Evolutionary conservation across 2,797 vertebrate genomes (phyloP), one percentile per base, ranked within the genome.

Genomic region (Babyrousa celebensis): DNA sequence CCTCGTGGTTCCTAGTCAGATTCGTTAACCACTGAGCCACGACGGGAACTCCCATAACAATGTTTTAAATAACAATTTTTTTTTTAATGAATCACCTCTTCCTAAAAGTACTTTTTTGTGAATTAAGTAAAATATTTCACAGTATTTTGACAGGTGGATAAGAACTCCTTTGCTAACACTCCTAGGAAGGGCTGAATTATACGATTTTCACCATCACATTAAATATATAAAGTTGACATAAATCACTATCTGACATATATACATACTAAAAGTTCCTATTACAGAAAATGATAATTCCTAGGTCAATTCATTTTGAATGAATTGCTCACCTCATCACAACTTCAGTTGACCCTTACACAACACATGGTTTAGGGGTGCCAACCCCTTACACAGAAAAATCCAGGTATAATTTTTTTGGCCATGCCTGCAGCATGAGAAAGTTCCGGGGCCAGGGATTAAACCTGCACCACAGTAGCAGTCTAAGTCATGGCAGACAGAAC

Each of bases 11-110:
- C 36, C 36, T 36, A 36, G 36, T 36, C 3, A 4, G 36, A 36
- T 36, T 36, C 36, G 36, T 36, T 36, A 36, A 36, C 36, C 36
- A 36, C 36, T 36, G 36, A 36, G 36, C 36, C 36, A 36, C 36
- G 36, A 36, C 36, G 36, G 36, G 36, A 36, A 36, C 36, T 36
- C 36, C 36, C 3, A 16, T 86, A 72, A 71, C 29, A 58, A 70
- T 87, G 4, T 78, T 92, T 96, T 78, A 85, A 95, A 62, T n/a
- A 70, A 75, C 9, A 65, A 70, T 52, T 70, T 85, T 94, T 93
- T 36, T 36, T 36, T 36, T 36, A 36, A 70, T 63, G 54, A 85
- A 71, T 16, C 16, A 32, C 6, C 18, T 77, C 62, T n/a, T 87
- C 18, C 18, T 77, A 36, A 79, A 67, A 75, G 18, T 89, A 77